phyloP scores from a whole-genome alignment of 1,140 invertebrate genomes.

The Leptinotarsa defecta region DNA sequence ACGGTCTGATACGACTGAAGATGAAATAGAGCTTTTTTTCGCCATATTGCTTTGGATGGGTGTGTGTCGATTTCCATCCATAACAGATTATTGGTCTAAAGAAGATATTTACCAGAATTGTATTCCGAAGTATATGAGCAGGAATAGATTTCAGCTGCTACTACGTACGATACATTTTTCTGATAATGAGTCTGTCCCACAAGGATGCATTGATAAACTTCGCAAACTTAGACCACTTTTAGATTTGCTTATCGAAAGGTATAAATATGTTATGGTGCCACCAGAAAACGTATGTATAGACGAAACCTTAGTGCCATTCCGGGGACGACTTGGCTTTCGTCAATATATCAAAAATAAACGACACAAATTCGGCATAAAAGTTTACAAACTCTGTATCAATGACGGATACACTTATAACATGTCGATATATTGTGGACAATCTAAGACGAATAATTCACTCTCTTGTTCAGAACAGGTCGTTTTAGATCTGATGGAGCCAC shows the following conservation, averaged over 20 bases:
- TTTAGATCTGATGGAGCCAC: conserved; percentile 1
- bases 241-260: neutral
- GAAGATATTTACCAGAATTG: neutral
- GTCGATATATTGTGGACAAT: neutral
- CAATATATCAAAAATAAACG: conserved; percentile 17
- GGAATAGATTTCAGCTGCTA: neutral
- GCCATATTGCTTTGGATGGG: neutral
- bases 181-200: neutral
- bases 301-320: conserved; percentile 11
- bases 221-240: neutral
- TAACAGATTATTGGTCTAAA: neutral
- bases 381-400: neutral
- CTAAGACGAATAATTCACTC: neutral
- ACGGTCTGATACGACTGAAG: neutral
- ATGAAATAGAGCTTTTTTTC: neutral
- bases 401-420: conserved; percentile 4
- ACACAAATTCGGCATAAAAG: conserved; percentile 12
- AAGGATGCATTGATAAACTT: neutral
- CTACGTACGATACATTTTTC: neutral
- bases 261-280: neutral
- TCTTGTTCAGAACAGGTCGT: conserved; percentile 9
- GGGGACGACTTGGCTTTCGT: neutral
- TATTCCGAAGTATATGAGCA: neutral
- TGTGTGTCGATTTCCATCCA: neutral
- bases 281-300: conserved; percentile 11